Percentiles rank a stretch among this genome's conserved stretches.
Evolutionary conservation across 2,797 vertebrate genomes (phyloP).

Genomic region (Lagorchestes hirsutus): DNA sequence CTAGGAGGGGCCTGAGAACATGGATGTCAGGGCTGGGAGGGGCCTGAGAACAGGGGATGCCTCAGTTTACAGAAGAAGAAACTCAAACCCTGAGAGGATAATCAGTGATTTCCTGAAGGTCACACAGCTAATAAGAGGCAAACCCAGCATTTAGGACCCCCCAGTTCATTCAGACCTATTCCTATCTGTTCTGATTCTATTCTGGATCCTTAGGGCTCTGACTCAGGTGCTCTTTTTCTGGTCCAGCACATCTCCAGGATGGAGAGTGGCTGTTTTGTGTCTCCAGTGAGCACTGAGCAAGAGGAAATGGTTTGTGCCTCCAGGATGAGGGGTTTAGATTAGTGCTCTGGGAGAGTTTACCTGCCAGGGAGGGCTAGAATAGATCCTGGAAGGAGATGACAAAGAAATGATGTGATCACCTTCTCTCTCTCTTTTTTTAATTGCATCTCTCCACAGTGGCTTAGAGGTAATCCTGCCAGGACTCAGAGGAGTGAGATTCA

Average conservation of each 20-base stretch:
- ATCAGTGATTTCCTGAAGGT: background rate
- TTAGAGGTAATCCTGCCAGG: background rate
- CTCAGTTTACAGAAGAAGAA: background rate
- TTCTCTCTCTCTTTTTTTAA: background rate
- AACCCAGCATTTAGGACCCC: background rate
- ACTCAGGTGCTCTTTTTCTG: background rate
- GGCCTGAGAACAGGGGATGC: background rate
- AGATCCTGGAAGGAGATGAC: background rate
- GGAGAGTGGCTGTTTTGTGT: background rate
- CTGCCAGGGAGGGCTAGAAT: background rate
- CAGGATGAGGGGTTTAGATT: accelerated
- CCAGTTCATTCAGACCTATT: background rate
- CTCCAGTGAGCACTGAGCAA: background rate
- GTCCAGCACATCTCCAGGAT: background rate
- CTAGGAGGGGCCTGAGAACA: too few relatives aligned
- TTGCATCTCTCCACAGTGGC: too few relatives aligned
- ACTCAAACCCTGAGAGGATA: background rate
- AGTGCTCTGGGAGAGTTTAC: background rate
- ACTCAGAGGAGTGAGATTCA: background rate
- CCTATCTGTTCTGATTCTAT: background rate
- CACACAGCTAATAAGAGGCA: background rate
- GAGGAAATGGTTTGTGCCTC: background rate
- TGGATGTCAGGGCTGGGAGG: too few relatives aligned
- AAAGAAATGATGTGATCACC: background rate
- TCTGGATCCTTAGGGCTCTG: background rate